Percentiles rank a stretch among this genome's conserved stretches.
These are phyloP conservation scores for Betta splendens DNA, from an alignment of 2,797 vertebrate species.

Conservation along the genomic window DNA sequence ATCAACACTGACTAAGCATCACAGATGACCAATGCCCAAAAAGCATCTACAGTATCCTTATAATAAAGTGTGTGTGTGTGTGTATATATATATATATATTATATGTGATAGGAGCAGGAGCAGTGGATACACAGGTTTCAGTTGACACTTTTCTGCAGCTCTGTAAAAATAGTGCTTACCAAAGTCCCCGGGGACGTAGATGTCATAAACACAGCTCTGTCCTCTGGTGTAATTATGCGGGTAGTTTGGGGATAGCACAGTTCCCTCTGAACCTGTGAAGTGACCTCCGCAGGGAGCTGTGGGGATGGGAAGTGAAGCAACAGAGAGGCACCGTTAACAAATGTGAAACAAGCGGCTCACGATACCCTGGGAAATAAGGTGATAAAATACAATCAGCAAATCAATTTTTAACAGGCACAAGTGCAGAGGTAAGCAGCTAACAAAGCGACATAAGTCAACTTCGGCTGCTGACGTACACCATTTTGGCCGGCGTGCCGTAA, in stretches of 20 bases:
- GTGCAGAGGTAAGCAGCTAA: slow-evolving; percentile 48
- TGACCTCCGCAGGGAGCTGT: slow-evolving; percentile 95
- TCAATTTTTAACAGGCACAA: slow-evolving; percentile 34
- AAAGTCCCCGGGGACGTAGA: slow-evolving; percentile 95
- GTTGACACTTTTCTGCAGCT: slow-evolving; percentile 20
- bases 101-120: not conserved
- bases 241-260: slow-evolving; percentile 95
- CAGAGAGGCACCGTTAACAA: slow-evolving; percentile 55
- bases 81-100: too few species aligned
- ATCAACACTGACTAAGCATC: slow-evolving; percentile 7
- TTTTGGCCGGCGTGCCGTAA: slow-evolving; percentile 17
- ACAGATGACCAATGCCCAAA: too few species aligned
- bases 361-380: slow-evolving; percentile 45
- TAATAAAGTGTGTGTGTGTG: too few species aligned
- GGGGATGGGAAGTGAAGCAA: slow-evolving; percentile 45
- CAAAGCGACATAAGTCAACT: slow-evolving; percentile 40
- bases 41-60: too few species aligned
- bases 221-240: slow-evolving; percentile 95
- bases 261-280: slow-evolving; percentile 94
- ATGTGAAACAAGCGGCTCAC: slow-evolving; percentile 38
- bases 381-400: slow-evolving; percentile 49
- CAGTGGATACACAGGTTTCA: slow-evolving; percentile 10
- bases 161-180: slow-evolving; percentile 83
- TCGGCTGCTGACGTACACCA: slow-evolving; percentile 49
- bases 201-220: slow-evolving; percentile 93